A percentile compares a stretch with the other conserved stretches of the same genome.
Evolutionary conservation across 2,888 invertebrate genomes (phyloP).

Genomic region (Hypolimnas misippus): DNA sequence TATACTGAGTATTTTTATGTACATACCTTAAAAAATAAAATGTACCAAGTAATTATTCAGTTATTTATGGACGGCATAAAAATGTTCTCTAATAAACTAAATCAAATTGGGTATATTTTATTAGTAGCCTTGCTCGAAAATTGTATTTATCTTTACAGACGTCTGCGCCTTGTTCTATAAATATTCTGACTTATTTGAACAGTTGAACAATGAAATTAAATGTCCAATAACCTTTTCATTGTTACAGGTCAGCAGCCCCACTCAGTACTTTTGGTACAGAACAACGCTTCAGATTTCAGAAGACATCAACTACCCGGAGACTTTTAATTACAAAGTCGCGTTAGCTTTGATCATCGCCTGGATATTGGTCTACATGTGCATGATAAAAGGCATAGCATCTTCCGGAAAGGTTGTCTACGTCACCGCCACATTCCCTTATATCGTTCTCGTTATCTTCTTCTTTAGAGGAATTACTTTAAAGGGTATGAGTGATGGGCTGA

Average conservation of each 20-base stretch:
- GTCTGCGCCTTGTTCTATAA: not conserved
- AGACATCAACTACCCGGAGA: slow-evolving; percentile 93
- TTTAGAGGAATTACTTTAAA: slow-evolving; percentile 95
- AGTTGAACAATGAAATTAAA: not conserved
- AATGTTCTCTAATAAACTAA: not conserved
- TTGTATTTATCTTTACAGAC: not conserved
- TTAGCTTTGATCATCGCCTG: slow-evolving; percentile 94
- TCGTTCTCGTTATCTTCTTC: slow-evolving; percentile 97
- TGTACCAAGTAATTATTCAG: no score
- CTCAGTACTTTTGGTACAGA: slow-evolving; percentile 98
- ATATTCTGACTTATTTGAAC: not conserved
- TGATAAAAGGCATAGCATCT: slow-evolving; percentile 98
- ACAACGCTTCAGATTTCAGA: slow-evolving; percentile 95
- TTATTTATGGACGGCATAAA: not conserved
- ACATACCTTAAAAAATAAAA: no score
- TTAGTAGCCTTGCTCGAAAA: not conserved
- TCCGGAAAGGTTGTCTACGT: slow-evolving; percentile 98
- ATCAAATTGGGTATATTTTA: no score
- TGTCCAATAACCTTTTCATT: slow-evolving; percentile 24
- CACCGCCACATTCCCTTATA: slow-evolving; percentile 98
- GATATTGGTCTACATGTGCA: slow-evolving; percentile 97
- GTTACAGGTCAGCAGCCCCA: slow-evolving; percentile 92
- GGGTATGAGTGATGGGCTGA: slow-evolving; percentile 93
- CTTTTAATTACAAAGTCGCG: slow-evolving; percentile 96
- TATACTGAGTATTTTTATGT: no score